phyloP scores from a whole-genome alignment of 2,797 vertebrate genomes.

The Falco cherrug region DNA sequence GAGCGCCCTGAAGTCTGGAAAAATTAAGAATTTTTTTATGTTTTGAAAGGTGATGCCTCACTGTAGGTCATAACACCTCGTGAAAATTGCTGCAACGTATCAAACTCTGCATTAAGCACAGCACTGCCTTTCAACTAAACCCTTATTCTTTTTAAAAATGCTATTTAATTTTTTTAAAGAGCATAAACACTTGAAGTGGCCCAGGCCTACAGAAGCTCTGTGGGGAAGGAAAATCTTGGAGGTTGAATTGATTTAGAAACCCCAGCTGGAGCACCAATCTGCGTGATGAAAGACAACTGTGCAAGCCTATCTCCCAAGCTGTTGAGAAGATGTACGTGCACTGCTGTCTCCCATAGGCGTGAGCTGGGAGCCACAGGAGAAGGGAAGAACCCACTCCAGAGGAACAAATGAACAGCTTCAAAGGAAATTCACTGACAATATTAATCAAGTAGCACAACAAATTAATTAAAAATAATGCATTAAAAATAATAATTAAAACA shows the following conservation, averaged over 20 bases:
- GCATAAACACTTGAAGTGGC: not conserved
- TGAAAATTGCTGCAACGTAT: not conserved
- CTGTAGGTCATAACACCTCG: not conserved
- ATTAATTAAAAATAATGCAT: not conserved
- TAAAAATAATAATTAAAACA: not conserved
- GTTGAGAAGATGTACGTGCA: rapidly evolving
- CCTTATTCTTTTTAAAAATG: rapidly evolving
- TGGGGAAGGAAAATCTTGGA: not conserved
- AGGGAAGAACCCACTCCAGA: not conserved
- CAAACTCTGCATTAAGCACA: not conserved
- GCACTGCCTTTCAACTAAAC: not conserved
- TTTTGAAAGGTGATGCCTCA: not conserved
- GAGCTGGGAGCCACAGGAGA: not conserved
- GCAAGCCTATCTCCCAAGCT: not conserved
- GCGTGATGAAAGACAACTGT: not conserved
- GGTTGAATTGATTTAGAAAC: not conserved
- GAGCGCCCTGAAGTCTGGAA: not conserved
- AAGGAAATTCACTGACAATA: not conserved
- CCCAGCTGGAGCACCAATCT: not conserved
- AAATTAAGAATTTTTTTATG: not conserved
- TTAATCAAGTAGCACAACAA: not conserved
- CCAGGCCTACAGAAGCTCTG: not conserved
- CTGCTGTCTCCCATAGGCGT: not conserved
- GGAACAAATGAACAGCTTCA: not conserved
- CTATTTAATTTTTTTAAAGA: not conserved